Evolutionary conservation across 2,888 invertebrate species (phyloP), one percentile per base, ranked within the genome.

Genomic region (Thalpophila matura): DNA sequence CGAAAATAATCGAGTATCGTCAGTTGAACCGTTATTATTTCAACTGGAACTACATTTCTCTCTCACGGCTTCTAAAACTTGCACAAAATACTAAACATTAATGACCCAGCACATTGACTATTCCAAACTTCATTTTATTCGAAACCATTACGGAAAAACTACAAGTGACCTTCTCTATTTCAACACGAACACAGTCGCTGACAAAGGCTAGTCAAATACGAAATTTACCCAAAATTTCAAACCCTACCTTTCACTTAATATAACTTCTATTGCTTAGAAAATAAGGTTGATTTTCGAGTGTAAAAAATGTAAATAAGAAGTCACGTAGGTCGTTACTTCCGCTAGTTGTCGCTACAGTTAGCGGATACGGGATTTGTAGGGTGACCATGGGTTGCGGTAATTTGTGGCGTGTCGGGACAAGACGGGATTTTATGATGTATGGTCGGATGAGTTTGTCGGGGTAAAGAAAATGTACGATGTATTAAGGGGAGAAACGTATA

Each of bases 321-420:
- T 79, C 77, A 78, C 78, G 79, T 72, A 79, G 72, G 60, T 80
- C 79, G 80, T 79, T 79, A 77, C 62, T 80, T 75, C 64, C 65
- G 70, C 63, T 68, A 80, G 77, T 80, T 79, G 80, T 77, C 78
- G 77, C 63, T 62, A 65, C 66, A 56, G 76, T 72, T 62, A 62
- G 63, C 49, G 74, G 72, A 76, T 75, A 67, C 73, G 69, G 77
- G 72, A 60, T 72, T 62, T 54, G 60, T 65, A 69, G 57, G 67
- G 81, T 79, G 75, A 66, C 79, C 72, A 85, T 62, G 53, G 20
- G 16, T 46, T 49, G 45, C 6, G 31, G 63, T 61, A 37, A 66
- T 74, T 66, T 63, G 46, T 56, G 33, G 37, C 6, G 37, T 42
- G 50, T 9, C 14, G 7, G 66, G 50, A 61, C 40, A 54, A 18